Conservation (phyloP, 1,140 invertebrate genomes). For the Asobara japonica region DNA sequence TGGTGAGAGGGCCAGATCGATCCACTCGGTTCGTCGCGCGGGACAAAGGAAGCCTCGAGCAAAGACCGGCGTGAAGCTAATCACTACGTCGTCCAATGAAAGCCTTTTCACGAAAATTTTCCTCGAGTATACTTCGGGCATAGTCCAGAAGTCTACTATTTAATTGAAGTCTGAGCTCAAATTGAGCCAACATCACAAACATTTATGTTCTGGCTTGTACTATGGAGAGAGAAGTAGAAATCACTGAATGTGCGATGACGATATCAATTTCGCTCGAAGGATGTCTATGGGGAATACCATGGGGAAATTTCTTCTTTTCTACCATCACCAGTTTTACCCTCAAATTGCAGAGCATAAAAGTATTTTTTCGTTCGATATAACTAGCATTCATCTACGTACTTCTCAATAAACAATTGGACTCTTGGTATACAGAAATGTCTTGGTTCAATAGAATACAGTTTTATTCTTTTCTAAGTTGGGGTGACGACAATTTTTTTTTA, state of each 20-base stretch:
- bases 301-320: no score
- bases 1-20: conserved; percentile 45
- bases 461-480: no score
- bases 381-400: no score
- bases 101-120: conserved; percentile 32
- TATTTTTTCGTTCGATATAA: no score
- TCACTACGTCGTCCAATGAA: conserved; percentile 42
- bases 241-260: conserved; percentile 49
- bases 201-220: conserved; percentile 7
- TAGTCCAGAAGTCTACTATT: neutral
- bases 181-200: conserved; percentile 30
- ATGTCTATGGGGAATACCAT: no score
- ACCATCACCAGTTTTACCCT: no score
- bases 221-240: conserved; percentile 22
- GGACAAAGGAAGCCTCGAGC: conserved; percentile 41
- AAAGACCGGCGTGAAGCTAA: conserved; percentile 51
- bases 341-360: no score
- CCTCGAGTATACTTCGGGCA: neutral
- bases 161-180: conserved; percentile 24
- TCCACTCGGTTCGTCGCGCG: conserved; percentile 38
- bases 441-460: no score
- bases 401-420: no score
- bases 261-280: no score
- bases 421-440: no score
- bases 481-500: no score